Base-by-base conservation (phyloP, 2,113 vertebrate species). In the Labeo rohita region DNA sequence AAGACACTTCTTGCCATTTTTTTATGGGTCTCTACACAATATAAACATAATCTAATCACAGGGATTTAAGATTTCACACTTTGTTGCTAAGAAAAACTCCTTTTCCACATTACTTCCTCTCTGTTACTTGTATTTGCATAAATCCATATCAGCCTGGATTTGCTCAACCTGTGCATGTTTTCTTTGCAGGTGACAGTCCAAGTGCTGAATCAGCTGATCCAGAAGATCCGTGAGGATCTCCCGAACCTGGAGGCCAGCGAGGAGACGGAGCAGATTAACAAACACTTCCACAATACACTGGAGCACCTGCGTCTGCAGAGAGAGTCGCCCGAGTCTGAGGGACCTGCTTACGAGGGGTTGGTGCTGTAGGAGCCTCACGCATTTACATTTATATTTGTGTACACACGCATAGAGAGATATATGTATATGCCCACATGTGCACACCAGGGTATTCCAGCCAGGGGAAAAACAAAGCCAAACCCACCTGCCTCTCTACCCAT, bases 181-280 rank as follows among this genome's bases (percentile, higher is more conserved):
- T 1, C 76, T 50, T 34, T 6, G 0, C 88, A 99, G 98, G 98
- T 99, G 91, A 99, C 98, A 3, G 95, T 99, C 91, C 97, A 98
- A 92, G 97, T 99, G 90, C 95, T 99, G 93, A 99, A 99, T 92
- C 98, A 99, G 91, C 96, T 99, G 87, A 97, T 99, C 94, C 98
- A 99, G 91, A 99, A 99, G 94, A 98, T 99, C 93, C 94, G 97
- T 89, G 98, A 99, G 93, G 98, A 99, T 90, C 96, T 99, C 36
- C 98, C 98, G 61, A 98, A 97, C 92, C 96, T 99, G 61, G 98
- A 99, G 90, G 96, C 98, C 43, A 97, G 97, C 70, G 98, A 99
- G 92, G 98, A 99, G 92, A 99, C 98, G 0, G 98, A 99, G 93
- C 98, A 99, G 93, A 99, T 99, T 91, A 99, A 99, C 96, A 99